Base-by-base conservation (phyloP, 2,797 vertebrate genomes). In the Crypturellus tataupa region DNA sequence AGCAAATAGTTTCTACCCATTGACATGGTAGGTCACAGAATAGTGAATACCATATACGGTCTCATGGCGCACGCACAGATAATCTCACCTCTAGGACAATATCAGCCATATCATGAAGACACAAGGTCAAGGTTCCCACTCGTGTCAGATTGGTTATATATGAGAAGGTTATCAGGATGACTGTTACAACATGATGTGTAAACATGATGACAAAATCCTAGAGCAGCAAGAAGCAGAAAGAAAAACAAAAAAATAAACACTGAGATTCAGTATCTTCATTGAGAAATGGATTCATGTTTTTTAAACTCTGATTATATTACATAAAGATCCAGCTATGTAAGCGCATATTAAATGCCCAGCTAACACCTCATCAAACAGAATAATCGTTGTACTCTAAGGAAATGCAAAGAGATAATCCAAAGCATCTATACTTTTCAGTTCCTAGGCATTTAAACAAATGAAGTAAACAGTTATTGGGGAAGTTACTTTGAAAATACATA, bases 161-260 rank as follows among this genome's bases (percentile, higher is more conserved):
- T 58, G 99, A 99, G 97, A 99, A 98, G 80, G 97, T 98, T 95
- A 99, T 98, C 97, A 99, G 98, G 80, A 97, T 98, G 97, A 99
- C 97, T 60, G 98, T 71, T 94, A 98, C 95, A 97, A 99, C 91
- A 60, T 99, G 99, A 97, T 99, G 99, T 94, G 99, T 97, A 97
- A 99, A 98, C 99, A 99, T 99, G 96, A 99, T 96, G 91, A 98
- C 98, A 95, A 99, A 99, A 95, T 99, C 99, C 99, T 99, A 97
- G 37, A 95, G 95, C 95, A 95, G 96, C 25, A 85, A 63, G 70
- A 87, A 92, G 80, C 78, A 65, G 37, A 63, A 76, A 25, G 27
- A 83, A 90, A 83, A 87, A 87, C 78, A 65, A 62, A 83, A 63
- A 95, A 59, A 42, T 69, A 88, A 92, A 79, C 55, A 92, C 47